Conservation (phyloP, 2,888 invertebrate genomes). For the Hedychridium roseum region DNA sequence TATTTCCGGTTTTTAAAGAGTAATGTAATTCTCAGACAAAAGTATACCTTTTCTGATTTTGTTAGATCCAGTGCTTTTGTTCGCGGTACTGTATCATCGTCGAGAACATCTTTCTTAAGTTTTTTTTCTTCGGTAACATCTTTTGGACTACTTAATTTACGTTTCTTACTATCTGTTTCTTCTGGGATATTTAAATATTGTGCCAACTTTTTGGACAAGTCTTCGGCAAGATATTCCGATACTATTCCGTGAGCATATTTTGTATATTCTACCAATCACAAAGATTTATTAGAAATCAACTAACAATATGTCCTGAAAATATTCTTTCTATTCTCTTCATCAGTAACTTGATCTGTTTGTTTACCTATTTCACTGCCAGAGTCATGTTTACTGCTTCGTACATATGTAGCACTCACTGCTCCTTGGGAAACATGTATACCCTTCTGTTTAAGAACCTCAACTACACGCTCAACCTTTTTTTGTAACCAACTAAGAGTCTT, state of each 20-base stretch:
- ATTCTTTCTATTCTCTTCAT: neutral
- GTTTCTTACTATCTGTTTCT: conserved; percentile 63
- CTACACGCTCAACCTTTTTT: conserved; percentile 74
- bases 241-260: conserved; percentile 82
- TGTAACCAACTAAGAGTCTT: conserved; percentile 80
- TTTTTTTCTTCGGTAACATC: conserved; percentile 48
- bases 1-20: neutral
- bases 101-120: conserved; percentile 60
- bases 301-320: conserved; percentile 8
- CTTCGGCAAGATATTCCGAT: conserved; percentile 79
- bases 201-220: conserved; percentile 72
- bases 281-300: conserved; percentile 46
- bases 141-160: conserved; percentile 55
- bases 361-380: conserved; percentile 68
- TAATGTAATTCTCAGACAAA: conserved; percentile 15
- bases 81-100: conserved; percentile 62
- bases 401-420: conserved; percentile 79
- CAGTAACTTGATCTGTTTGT: conserved; percentile 5
- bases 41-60: conserved; percentile 54
- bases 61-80: conserved; percentile 55
- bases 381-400: conserved; percentile 71
- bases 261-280: conserved; percentile 74
- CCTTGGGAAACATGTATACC: conserved; percentile 79
- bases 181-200: conserved; percentile 73
- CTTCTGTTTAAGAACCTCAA: conserved; percentile 72